Conservation (phyloP, 2,797 vertebrate genomes). For the Microchirus variegatus region DNA sequence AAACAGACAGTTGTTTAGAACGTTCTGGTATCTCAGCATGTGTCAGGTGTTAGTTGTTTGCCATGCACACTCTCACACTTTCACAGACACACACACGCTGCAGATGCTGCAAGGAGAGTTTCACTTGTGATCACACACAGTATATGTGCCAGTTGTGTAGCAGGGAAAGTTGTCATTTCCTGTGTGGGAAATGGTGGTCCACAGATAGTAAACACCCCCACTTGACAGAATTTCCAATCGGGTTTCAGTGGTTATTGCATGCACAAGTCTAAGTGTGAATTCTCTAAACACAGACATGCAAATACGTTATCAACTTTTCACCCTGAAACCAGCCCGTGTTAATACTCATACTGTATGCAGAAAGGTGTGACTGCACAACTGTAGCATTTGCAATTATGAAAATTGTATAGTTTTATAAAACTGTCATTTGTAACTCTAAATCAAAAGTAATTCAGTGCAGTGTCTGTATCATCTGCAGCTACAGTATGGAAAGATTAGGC, state of each 20-base stretch:
- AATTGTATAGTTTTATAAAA: too few relatives aligned
- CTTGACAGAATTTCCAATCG: constrained; percentile 36
- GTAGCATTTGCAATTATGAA: too few relatives aligned
- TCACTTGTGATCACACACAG: constrained; percentile 59
- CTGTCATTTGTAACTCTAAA: too few relatives aligned
- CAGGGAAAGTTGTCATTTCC: constrained; percentile 43
- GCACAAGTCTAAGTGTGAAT: constrained; percentile 27
- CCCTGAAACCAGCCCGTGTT: constrained; percentile 1
- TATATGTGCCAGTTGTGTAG: constrained; percentile 22
- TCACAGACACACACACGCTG: constrained; percentile 5
- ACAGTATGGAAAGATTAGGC: too few relatives aligned
- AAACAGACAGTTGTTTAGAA: neutral
- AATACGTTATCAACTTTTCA: constrained; percentile 20
- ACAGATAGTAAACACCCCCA: constrained; percentile 65
- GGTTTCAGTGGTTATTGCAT: constrained; percentile 56
- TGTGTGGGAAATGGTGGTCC: constrained; percentile 62
- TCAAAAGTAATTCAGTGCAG: too few relatives aligned
- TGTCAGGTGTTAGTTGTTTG: too few relatives aligned
- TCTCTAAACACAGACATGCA: constrained; percentile 15
- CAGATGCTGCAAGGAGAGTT: constrained; percentile 41
- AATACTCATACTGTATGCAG: constrained; percentile 1
- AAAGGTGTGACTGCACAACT: too few relatives aligned
- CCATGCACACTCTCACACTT: neutral
- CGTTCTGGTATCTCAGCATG: too few relatives aligned
- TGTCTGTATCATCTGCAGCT: too few relatives aligned